Percentiles rank a stretch among this genome's conserved stretches.
These are phyloP conservation scores for Mizuhopecten yessoensis DNA, from an alignment of 1,140 invertebrate genomes.

Conservation along the genomic window DNA sequence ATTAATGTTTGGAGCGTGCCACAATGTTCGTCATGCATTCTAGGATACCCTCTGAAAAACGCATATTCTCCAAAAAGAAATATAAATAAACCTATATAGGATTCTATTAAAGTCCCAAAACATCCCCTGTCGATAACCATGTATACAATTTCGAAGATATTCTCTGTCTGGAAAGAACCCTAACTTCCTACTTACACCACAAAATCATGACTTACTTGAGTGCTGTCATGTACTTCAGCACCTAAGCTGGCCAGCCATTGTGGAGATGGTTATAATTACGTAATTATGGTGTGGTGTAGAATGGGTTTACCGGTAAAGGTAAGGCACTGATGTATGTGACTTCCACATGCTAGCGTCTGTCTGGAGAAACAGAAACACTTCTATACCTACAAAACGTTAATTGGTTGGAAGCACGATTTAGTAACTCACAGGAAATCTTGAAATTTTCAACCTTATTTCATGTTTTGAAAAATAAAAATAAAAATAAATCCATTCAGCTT, in stretches of 20 bases:
- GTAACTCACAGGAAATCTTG: too few relatives aligned
- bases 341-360: background rate
- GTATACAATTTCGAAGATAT: conserved; percentile 9
- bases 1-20: background rate
- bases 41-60: background rate
- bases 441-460: too few relatives aligned
- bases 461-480: too few relatives aligned
- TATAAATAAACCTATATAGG: background rate
- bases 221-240: conserved; percentile 13
- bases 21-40: background rate
- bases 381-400: background rate
- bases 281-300: background rate
- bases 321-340: background rate
- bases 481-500: too few relatives aligned
- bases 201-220: background rate
- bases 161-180: background rate
- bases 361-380: background rate
- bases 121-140: background rate
- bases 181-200: background rate
- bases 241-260: background rate
- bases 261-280: conserved; percentile 11
- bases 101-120: background rate
- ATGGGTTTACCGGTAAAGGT: background rate
- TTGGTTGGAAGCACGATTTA: too few relatives aligned
- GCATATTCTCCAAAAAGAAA: background rate